These are phyloP conservation scores for Centropus unirufus DNA, from an alignment of 2,113 vertebrate species.

Conservation along the genomic window DNA sequence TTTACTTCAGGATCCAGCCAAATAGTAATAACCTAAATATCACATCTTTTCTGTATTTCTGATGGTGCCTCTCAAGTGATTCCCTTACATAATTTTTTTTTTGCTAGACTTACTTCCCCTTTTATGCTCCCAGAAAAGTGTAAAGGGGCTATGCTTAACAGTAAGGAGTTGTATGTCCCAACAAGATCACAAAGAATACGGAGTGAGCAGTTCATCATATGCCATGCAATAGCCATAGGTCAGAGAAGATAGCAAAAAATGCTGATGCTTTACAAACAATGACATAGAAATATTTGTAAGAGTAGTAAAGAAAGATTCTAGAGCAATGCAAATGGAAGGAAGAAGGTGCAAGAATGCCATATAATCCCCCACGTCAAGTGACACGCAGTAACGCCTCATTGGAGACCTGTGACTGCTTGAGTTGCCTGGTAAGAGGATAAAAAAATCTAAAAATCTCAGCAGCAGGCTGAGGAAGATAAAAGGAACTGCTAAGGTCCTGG, in stretches of 20 bases:
- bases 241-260: neutral
- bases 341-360: neutral
- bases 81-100: neutral
- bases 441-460: neutral
- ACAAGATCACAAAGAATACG: neutral
- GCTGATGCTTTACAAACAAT: neutral
- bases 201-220: neutral
- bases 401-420: neutral
- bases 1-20: neutral
- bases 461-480: neutral
- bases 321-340: neutral
- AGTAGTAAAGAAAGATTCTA: neutral
- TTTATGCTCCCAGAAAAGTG: neutral
- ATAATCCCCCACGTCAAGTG: neutral
- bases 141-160: neutral
- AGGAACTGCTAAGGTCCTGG: neutral
- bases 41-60: neutral
- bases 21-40: neutral
- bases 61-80: neutral
- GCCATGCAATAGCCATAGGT: neutral
- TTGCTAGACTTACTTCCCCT: neutral
- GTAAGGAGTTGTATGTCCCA: neutral
- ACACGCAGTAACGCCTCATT: fast-evolving
- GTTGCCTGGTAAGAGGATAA: neutral
- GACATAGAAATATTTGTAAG: neutral